Base-by-base conservation (phyloP, 2,888 invertebrate genomes). In the Pristionchus entomophagus region DNA sequence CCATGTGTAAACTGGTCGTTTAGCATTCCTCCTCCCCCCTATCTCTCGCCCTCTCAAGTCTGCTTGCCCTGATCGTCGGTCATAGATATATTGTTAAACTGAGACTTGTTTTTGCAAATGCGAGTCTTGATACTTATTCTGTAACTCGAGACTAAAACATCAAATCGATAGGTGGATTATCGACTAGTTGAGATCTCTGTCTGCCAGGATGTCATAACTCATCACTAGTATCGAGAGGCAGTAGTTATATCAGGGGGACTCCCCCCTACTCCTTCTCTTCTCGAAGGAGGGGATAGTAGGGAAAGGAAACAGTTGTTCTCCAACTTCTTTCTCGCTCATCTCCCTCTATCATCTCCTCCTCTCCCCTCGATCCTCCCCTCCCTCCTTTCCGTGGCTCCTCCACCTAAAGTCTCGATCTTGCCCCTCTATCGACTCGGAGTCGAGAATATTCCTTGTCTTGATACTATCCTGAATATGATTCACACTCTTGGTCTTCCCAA, bases 291-390 rank as follows among this genome's bases (percentile, higher is more conserved):
- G 35, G 65, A 65, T 38, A 10, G 26, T 8, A 26, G 41, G 0
- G 73, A 73, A 41, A 73, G 69, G 73, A 73, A 45, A 73, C 73
- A 73, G 73, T 73, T 73, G 73, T 73, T 73, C 73, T 73, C 73
- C 73, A 73, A 73, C 73, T 73, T 73, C 73, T 73, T 73, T 73
- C 73, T 45, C 41, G n/a, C 73, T 73, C 73, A 35, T 41, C 73
- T 26, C n/a, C 26, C 73, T 35, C 73, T 26, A 38, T 73, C 73
- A 41, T 45, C 73, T n/a, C n/a, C 73, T 45, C 73, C 73, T 45
- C 73, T 45, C 41, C 8, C 73, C n/a, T 41, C 19, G 41, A 41
- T 41, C 73, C 26, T n/a, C 41, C 38, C 73, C 41, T 41, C 41
- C n/a, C 41, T 32, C 38, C 38, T 14, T 38, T 19, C 69, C 35